Conservation (phyloP, 2,113 vertebrate species). For the Tetrax tetrax region DNA sequence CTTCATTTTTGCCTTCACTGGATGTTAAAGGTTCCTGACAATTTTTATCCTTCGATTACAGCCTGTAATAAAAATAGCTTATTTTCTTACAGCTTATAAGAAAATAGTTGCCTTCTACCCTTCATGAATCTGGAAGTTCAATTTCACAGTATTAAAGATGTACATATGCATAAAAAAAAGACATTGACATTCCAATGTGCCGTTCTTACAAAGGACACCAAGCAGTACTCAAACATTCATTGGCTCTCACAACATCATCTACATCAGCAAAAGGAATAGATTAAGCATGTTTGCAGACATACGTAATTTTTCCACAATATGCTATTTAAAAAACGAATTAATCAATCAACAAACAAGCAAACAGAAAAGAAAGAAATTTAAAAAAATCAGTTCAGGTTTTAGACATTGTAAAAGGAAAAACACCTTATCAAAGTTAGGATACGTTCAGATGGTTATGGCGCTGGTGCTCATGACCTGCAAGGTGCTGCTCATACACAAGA, state of each 20-base stretch:
- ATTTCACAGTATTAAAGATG: not conserved
- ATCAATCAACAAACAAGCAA: not conserved
- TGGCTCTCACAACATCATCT: conserved; percentile 82
- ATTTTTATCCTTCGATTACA: not conserved
- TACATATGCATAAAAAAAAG: not conserved
- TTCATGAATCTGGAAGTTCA: not conserved
- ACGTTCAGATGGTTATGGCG: not conserved
- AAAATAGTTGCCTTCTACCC: not conserved
- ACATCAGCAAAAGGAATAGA: conserved; percentile 82
- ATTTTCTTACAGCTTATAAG: not conserved
- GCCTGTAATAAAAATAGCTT: not conserved
- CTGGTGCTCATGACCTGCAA: not conserved
- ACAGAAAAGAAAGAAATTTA: not conserved
- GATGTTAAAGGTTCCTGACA: not conserved
- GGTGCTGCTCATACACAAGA: not conserved
- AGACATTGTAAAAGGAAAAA: not conserved
- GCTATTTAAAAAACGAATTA: conserved; percentile 37
- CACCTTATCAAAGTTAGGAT: not conserved
- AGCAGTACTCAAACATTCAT: conserved; percentile 85
- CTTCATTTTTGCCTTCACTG: not conserved
- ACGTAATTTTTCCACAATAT: conserved; percentile 83
- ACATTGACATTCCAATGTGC: conserved; percentile 81
- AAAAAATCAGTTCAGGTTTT: not conserved
- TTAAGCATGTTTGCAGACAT: conserved; percentile 86
- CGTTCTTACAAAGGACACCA: conserved; percentile 80